phyloP scores from a whole-genome alignment of 2,113 vertebrate species.

The Hypomesus transpacificus region DNA sequence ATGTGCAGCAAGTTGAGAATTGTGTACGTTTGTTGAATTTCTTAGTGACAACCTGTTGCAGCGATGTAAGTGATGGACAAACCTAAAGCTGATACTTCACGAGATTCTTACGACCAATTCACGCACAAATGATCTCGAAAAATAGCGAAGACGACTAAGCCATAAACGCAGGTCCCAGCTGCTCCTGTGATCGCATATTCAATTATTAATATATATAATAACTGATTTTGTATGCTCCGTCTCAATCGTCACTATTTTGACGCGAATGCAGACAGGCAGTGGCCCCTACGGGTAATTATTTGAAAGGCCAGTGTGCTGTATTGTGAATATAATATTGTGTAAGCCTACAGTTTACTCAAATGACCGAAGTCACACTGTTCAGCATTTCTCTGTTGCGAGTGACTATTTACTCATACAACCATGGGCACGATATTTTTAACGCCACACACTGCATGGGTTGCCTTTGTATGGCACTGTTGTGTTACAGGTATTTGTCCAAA shows the following conservation, averaged over 20 bases:
- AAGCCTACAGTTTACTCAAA: conserved; percentile 15
- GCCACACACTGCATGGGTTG: conserved; percentile 17
- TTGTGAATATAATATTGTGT: conserved; percentile 27
- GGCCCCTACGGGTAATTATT: conserved; percentile 63
- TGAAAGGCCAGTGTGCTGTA: conserved; percentile 48
- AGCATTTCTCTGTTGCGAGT: not conserved
- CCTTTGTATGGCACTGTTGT: conserved; percentile 15
- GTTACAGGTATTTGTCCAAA: conserved; percentile 44
- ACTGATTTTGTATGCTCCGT: conserved; percentile 26
- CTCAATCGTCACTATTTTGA: conserved; percentile 31
- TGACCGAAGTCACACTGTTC: not conserved
- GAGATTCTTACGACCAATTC: too few relatives aligned
- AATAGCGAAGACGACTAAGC: conserved; percentile 17
- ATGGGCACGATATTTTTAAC: not conserved
- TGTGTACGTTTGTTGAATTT: too few relatives aligned
- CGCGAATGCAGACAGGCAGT: conserved; percentile 59
- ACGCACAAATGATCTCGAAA: too few relatives aligned
- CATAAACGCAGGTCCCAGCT: conserved; percentile 13
- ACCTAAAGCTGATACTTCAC: too few relatives aligned
- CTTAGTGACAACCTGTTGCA: too few relatives aligned
- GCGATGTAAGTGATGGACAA: too few relatives aligned
- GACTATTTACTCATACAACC: conserved; percentile 11
- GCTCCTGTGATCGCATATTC: conserved; percentile 21
- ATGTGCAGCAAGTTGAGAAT: too few relatives aligned
- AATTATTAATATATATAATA: conserved; percentile 1